A percentile compares a stretch with the other conserved stretches of the same genome.
Evolutionary conservation across 2,113 vertebrate species (phyloP).

Genomic region (Mungos mungo): DNA sequence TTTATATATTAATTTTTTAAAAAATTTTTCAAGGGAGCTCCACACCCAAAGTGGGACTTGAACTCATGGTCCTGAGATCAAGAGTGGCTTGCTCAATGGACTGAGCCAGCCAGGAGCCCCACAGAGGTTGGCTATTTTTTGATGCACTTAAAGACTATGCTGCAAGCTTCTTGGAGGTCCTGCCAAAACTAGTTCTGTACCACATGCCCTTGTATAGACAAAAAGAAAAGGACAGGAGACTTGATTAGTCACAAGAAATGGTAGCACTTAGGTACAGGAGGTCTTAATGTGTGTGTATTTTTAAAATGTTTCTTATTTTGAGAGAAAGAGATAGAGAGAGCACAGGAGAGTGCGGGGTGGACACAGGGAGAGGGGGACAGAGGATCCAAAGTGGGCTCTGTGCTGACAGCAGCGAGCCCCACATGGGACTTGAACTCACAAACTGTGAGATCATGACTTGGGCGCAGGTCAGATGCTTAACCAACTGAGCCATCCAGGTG

Average conservation of each 20-base stretch:
- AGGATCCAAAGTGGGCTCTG: too few relatives aligned
- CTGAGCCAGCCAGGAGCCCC: not conserved
- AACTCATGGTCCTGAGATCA: not conserved
- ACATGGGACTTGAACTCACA: too few relatives aligned
- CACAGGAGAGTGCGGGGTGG: too few relatives aligned
- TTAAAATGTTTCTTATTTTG: not conserved
- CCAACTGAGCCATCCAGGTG: too few relatives aligned
- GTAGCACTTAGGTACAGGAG: not conserved
- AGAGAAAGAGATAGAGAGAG: too few relatives aligned
- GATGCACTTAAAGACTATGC: not conserved
- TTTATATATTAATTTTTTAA: not conserved
- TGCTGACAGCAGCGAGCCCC: too few relatives aligned
- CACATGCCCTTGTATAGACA: too few relatives aligned
- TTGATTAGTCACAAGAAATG: not conserved
- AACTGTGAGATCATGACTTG: too few relatives aligned
- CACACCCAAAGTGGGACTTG: not conserved
- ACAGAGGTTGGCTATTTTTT: not conserved
- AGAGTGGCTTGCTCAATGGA: not conserved
- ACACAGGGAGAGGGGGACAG: too few relatives aligned
- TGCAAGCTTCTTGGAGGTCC: too few relatives aligned
- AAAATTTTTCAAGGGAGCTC: not conserved
- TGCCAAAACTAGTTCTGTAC: too few relatives aligned
- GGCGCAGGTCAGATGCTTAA: too few relatives aligned
- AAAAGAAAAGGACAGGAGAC: not conserved
- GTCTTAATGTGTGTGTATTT: not conserved